These are phyloP conservation scores for Cricetomys ansorgei DNA, from an alignment of 2,113 vertebrate species.

Conservation along the genomic window DNA sequence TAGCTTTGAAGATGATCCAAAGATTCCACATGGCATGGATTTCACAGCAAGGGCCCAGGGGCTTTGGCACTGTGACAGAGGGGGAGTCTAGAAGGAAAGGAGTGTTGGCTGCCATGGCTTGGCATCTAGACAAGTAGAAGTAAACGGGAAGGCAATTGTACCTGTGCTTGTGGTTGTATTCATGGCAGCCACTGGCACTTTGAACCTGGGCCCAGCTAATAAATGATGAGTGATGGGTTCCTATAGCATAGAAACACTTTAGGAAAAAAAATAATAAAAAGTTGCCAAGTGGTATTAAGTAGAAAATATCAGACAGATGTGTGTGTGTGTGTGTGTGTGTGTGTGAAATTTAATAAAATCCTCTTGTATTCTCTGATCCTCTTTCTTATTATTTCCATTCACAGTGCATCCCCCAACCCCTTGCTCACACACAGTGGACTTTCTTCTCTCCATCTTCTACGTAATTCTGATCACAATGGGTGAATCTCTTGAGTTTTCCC, in stretches of 20 bases:
- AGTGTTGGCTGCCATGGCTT: background rate
- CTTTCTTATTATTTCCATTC: background rate
- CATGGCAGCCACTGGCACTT: background rate
- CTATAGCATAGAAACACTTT: background rate
- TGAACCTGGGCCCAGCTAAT: background rate
- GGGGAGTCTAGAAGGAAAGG: background rate
- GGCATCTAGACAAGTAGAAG: background rate
- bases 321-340: background rate
- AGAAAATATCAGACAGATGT: background rate
- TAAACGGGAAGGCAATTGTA: background rate
- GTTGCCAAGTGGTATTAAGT: background rate
- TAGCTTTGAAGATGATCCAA: background rate
- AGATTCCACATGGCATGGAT: background rate
- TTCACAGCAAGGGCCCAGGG: background rate
- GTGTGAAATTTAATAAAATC: background rate
- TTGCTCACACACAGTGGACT: background rate
- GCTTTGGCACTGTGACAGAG: background rate
- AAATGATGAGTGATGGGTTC: background rate
- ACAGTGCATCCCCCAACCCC: background rate
- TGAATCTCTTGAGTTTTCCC: background rate
- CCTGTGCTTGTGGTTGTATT: background rate
- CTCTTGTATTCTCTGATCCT: background rate
- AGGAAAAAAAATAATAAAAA: background rate
- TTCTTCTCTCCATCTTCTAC: background rate
- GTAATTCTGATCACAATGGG: background rate